phyloP scores from a whole-genome alignment of 2,797 vertebrate genomes.

The Novumbra hubbsi region DNA sequence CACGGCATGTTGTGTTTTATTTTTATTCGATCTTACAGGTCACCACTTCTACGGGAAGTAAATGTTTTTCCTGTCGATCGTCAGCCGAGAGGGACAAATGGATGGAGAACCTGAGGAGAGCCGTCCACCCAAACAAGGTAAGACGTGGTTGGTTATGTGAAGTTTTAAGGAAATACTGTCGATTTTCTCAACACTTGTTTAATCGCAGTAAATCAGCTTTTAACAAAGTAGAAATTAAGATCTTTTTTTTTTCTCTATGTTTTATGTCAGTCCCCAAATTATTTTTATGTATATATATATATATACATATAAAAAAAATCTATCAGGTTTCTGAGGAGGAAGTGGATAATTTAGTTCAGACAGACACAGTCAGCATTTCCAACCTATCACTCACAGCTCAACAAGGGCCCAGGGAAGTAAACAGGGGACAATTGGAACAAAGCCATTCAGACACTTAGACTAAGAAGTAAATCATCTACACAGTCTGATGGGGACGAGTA shows the following conservation, averaged over 20 bases:
- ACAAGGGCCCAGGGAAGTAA: not conserved
- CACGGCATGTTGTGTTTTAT: not conserved
- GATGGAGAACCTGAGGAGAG: conserved; percentile 98
- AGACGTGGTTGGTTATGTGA: conserved; percentile 12
- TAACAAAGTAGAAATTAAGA: too few relatives aligned
- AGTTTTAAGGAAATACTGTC: conserved; percentile 12
- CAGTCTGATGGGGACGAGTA: not conserved
- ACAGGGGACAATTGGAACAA: not conserved
- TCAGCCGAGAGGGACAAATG: conserved; percentile 98
- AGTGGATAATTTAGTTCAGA: not conserved
- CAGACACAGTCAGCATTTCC: not conserved
- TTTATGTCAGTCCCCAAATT: too few relatives aligned
- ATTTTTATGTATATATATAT: too few relatives aligned
- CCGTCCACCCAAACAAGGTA: conserved; percentile 98
- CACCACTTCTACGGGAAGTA: conserved; percentile 95
- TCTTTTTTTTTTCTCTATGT: too few relatives aligned
- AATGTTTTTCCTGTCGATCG: conserved; percentile 98
- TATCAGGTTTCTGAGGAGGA: not conserved
- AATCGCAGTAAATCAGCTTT: too few relatives aligned
- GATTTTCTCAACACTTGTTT: too few relatives aligned
- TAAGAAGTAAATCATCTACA: not conserved
- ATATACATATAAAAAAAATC: too few relatives aligned
- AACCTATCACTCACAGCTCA: not conserved
- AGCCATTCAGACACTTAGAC: not conserved
- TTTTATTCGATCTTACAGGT: conserved; percentile 72